Conservation (phyloP, 2,113 vertebrate genomes). For the Hemichromis elongatus region DNA sequence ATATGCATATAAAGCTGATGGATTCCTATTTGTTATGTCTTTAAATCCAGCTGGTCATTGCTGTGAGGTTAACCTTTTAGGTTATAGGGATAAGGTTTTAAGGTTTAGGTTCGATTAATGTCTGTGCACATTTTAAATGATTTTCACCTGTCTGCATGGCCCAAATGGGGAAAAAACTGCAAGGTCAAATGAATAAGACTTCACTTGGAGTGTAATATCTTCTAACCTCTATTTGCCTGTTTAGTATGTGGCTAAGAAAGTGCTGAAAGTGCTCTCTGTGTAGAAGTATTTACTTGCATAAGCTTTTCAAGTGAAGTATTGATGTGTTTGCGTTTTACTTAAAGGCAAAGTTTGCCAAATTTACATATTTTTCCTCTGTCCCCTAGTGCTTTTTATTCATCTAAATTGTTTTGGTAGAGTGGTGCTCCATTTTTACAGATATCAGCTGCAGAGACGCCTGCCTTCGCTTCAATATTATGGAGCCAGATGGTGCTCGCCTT, state of each 20-base stretch:
- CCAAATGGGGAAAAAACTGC: not conserved
- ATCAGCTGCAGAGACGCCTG: not conserved
- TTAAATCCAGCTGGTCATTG: not conserved
- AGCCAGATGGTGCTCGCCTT: not conserved
- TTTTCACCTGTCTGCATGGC: not conserved
- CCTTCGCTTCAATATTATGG: not conserved
- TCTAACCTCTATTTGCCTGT: not conserved
- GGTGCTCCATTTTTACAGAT: not conserved
- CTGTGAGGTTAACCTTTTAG: not conserved
- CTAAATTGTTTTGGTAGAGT: not conserved
- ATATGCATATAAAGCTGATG: not conserved
- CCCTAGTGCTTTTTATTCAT: not conserved
- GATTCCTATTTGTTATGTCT: not conserved
- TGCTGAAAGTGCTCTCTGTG: not conserved
- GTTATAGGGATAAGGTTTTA: not conserved
- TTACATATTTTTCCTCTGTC: fast-evolving
- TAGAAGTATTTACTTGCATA: not conserved
- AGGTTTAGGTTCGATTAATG: not conserved
- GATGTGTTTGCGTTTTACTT: not conserved
- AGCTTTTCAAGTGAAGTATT: not conserved
- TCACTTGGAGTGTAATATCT: not conserved
- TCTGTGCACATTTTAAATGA: not conserved
- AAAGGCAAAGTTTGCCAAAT: not conserved
- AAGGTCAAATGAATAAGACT: not conserved
- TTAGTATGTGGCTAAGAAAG: not conserved